Percentiles rank a stretch among this genome's conserved stretches.
Conservation (phyloP, 2,797 vertebrate species). For the Micromesistius poutassou region DNA sequence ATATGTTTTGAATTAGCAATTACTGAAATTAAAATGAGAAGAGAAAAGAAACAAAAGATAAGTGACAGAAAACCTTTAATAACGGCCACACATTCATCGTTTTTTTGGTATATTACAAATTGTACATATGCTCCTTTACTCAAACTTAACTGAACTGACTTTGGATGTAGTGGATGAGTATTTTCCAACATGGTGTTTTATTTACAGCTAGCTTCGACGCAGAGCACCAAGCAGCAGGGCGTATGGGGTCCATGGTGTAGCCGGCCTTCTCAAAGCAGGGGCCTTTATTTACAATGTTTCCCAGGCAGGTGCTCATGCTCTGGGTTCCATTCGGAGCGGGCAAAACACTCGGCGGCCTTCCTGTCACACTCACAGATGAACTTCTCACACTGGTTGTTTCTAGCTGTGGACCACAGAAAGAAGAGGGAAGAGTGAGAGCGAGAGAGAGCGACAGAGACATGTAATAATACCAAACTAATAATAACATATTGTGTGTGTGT, state of each 20-base stretch:
- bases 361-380: constrained; percentile 85
- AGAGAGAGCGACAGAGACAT: neutral
- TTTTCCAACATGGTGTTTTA: neutral
- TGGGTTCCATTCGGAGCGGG: constrained; percentile 56
- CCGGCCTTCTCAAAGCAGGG: neutral
- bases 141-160: neutral
- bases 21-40: neutral
- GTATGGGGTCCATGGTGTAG: neutral
- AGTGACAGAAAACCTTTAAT: neutral
- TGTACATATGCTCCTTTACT: neutral
- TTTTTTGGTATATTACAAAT: neutral
- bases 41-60: neutral
- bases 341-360: constrained; percentile 75
- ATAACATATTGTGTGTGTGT: neutral
- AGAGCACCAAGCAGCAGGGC: neutral
- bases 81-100: neutral
- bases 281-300: constrained; percentile 51
- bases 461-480: neutral
- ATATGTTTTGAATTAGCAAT: neutral
- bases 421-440: neutral
- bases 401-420: constrained; percentile 51
- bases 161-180: neutral
- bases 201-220: neutral
- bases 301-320: constrained; percentile 45
- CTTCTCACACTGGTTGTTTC: constrained; percentile 65